These are phyloP conservation scores for Machaerirhynchus nigripectus DNA, from an alignment of 2,113 vertebrate species.

Conservation along the genomic window DNA sequence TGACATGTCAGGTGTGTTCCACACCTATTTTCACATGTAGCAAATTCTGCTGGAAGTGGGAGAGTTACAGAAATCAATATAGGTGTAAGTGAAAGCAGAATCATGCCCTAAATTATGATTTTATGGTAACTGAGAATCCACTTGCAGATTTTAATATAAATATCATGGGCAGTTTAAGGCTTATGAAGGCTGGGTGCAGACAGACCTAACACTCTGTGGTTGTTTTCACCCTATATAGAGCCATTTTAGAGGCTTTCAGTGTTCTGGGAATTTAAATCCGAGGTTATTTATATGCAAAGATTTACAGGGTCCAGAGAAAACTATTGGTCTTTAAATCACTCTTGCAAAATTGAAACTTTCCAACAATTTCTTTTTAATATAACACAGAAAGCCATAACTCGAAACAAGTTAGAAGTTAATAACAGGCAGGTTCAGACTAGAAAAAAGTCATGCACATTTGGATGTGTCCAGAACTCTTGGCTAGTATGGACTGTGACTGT, in stretches of 20 bases:
- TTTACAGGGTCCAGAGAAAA: slow-evolving; percentile 6
- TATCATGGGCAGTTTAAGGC: background rate
- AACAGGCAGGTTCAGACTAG: slow-evolving; percentile 6
- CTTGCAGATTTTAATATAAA: background rate
- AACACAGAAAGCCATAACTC: background rate
- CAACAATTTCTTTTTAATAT: background rate
- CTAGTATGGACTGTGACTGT: background rate
- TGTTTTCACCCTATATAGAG: background rate
- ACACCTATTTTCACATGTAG: background rate
- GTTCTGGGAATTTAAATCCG: background rate
- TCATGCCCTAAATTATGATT: background rate
- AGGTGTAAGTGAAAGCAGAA: background rate
- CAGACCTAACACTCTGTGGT: background rate
- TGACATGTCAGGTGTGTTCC: background rate
- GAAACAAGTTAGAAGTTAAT: background rate
- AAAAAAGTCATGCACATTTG: background rate
- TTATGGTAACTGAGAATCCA: background rate
- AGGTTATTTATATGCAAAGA: background rate
- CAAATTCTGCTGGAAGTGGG: background rate
- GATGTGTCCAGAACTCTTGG: slow-evolving; percentile 9
- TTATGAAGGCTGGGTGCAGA: background rate
- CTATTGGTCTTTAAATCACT: background rate
- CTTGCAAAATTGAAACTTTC: slow-evolving; percentile 6
- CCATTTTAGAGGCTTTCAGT: background rate
- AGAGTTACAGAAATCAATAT: background rate